Evolutionary conservation across 1,140 invertebrate genomes (phyloP).

Genomic region (Neelides sp.): DNA sequence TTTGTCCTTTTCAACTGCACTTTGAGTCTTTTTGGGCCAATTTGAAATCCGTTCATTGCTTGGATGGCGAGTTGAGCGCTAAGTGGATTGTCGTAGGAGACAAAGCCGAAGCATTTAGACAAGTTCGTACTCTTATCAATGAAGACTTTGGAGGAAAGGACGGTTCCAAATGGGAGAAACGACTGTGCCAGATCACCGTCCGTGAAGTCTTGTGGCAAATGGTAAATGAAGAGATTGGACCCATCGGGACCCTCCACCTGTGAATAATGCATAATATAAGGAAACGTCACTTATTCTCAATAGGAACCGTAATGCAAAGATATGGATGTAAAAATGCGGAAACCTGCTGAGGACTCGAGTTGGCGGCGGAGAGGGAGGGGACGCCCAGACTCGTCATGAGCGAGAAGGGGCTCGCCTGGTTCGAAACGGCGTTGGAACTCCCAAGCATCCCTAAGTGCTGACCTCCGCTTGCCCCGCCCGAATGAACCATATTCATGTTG

Average conservation of each 20-base stretch:
- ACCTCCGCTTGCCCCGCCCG: too few species aligned
- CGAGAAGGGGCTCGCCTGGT: too few species aligned
- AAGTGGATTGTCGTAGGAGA: constrained; percentile 84
- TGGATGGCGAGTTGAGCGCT: constrained; percentile 90
- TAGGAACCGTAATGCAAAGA: too few species aligned
- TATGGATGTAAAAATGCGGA: too few species aligned
- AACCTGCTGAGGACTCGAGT: too few species aligned
- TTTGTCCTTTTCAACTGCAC: constrained; percentile 94
- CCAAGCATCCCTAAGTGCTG: too few species aligned
- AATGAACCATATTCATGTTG: too few species aligned
- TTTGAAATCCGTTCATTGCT: constrained; percentile 95
- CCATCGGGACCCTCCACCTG: constrained; percentile 90
- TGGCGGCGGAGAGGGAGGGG: too few species aligned
- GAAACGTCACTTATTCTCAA: too few species aligned
- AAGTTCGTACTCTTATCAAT: constrained; percentile 97
- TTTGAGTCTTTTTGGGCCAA: constrained; percentile 92
- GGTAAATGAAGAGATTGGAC: constrained; percentile 97
- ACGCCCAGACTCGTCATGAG: too few species aligned
- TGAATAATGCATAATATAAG: too few species aligned
- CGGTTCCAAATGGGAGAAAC: constrained; percentile 90
- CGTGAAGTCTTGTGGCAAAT: constrained; percentile 93
- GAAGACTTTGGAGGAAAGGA: constrained; percentile 97
- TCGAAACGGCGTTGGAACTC: too few species aligned
- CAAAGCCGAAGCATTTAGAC: constrained; percentile 97
- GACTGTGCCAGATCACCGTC: constrained; percentile 87